A percentile compares a stretch with the other conserved stretches of the same genome.
Evolutionary conservation across 2,888 invertebrate species (phyloP).

Genomic region (Plutella xylostella): DNA sequence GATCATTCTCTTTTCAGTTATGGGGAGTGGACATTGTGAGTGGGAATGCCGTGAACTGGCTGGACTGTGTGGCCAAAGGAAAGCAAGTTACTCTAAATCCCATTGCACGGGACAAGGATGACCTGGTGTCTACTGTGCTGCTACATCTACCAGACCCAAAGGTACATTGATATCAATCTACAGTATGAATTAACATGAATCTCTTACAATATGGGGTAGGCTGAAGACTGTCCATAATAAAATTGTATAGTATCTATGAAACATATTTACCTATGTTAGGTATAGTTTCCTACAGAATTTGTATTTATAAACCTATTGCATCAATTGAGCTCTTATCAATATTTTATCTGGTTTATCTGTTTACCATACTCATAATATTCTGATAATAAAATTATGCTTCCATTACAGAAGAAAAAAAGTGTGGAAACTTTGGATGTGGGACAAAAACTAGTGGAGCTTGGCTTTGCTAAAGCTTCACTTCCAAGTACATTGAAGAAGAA

Average conservation of each 20-base stretch:
- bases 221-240: no score
- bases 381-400: no score
- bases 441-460: conserved; percentile 57
- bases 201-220: no score
- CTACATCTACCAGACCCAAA: conserved; percentile 52
- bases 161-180: conserved; percentile 31
- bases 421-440: conserved; percentile 53
- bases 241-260: no score
- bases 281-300: no score
- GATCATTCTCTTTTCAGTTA: conserved; percentile 32
- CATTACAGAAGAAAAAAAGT: conserved; percentile 26
- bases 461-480: conserved; percentile 52
- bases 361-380: no score
- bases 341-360: no score
- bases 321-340: no score
- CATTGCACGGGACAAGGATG: conserved; percentile 48
- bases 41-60: conserved; percentile 69
- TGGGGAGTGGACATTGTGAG: conserved; percentile 63
- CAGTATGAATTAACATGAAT: no score
- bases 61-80: conserved; percentile 66
- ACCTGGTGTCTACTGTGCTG: conserved; percentile 50
- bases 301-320: no score
- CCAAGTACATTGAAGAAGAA: conserved; percentile 42
- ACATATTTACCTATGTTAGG: no score
- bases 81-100: conserved; percentile 61